These are phyloP conservation scores for Masticophis lateralis DNA, from an alignment of 2,797 vertebrate genomes.

Conservation along the genomic window DNA sequence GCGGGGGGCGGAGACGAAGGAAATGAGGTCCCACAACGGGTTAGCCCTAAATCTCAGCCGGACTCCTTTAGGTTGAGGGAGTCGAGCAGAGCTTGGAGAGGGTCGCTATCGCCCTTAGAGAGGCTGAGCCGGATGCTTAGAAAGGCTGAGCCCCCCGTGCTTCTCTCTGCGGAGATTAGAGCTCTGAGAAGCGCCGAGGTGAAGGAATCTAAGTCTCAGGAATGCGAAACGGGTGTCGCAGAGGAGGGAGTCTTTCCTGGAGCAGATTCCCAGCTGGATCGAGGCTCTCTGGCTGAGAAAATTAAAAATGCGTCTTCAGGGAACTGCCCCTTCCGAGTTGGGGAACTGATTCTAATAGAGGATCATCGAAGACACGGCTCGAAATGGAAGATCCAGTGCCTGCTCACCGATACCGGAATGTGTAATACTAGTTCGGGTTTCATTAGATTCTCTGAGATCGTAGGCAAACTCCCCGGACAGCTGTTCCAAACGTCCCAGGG, in stretches of 20 bases:
- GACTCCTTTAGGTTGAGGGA: neutral
- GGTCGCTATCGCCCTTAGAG: slow-evolving; percentile 77
- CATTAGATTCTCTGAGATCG: slow-evolving; percentile 72
- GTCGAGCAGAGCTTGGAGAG: slow-evolving; percentile 37
- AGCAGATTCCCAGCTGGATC: neutral
- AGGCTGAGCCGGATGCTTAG: slow-evolving; percentile 74
- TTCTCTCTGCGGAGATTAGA: slow-evolving; percentile 71
- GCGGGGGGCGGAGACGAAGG: neutral
- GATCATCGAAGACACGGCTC: slow-evolving; percentile 52
- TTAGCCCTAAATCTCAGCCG: neutral
- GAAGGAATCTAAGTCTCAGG: slow-evolving; percentile 10
- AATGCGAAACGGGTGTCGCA: neutral
- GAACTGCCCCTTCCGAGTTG: slow-evolving; percentile 61
- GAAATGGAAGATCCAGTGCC: slow-evolving; percentile 78
- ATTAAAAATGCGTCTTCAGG: neutral
- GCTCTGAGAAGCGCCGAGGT: slow-evolving; percentile 62
- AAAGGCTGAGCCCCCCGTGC: slow-evolving; percentile 57
- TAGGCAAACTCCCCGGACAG: slow-evolving; percentile 73
- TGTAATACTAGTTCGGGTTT: slow-evolving; percentile 73
- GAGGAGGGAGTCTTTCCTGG: neutral
- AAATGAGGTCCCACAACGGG: neutral
- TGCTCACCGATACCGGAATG: slow-evolving; percentile 56
- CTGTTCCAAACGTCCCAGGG: slow-evolving; percentile 64
- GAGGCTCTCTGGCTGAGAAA: neutral
- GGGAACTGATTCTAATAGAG: slow-evolving; percentile 81